Base-by-base conservation (phyloP, 2,113 vertebrate genomes). In the Cnemophilus loriae region DNA sequence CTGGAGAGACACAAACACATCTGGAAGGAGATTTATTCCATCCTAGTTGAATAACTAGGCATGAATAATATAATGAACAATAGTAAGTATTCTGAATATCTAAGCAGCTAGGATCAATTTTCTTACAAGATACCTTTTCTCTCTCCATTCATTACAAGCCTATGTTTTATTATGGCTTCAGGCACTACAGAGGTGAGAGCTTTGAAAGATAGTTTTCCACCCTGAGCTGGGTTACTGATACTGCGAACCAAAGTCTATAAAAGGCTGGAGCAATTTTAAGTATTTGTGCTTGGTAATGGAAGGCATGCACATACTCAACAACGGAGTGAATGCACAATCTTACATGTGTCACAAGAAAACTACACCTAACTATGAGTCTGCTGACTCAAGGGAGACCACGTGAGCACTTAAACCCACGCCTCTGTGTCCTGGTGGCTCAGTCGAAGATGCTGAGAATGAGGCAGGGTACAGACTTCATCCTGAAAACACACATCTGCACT, bases 301-400 rank as follows among this genome's bases (percentile, higher is more conserved):
- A 87, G 35, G 14, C 67, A 64, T 10, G 9, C 3, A 86, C 30
- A 35, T 47, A 65, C 10, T 77, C 3, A 1, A 46, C 37, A 74
- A 8, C 5, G 11, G 63, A 86, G 61, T 33, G 30, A 93, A 42
- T 27, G 10, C 19, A 80, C 22, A 20, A 52, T 65, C 22, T 77
- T 39, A 16, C 2, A 30, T 0, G 0, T 21, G n/a, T 15, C 37
- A 37, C 19, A 77, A 20, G 18, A 73, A 71, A 86, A 47, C 41
- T n/a, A 28, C 0, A 0, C 3, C 59, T 77, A 74, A 65, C 69
- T 35, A 53, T 2, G 6, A 65, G 37, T 39, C 44, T 73, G 53
- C 10, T 80, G 59, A 42, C 46, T 83, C 3, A 2, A 10, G n/a
- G n/a, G 23, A 74, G 63, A 78, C 21, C 1, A 1, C 4, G 5